Evolutionary conservation across 2,797 vertebrate species (phyloP).

Genomic region (Dendrocincla fuliginosa): DNA sequence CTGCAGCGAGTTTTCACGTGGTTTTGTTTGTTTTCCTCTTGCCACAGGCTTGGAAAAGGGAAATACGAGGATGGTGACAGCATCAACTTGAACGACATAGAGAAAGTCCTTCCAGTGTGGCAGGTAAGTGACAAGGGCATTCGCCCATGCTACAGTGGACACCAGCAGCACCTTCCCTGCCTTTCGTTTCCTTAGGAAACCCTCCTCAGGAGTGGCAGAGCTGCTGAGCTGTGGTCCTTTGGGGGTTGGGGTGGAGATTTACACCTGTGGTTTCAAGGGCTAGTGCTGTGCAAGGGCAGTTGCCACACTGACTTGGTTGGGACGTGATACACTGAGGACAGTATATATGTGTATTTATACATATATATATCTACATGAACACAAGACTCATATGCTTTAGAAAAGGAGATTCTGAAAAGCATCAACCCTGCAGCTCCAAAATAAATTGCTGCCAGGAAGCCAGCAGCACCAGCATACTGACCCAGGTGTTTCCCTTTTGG

Average conservation of each 20-base stretch:
- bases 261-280: background rate
- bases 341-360: rapidly evolving
- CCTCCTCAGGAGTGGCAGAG: background rate
- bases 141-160: rapidly evolving
- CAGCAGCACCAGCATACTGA: background rate
- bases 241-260: background rate
- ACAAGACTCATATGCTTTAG: background rate
- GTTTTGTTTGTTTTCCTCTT: constrained; percentile 35
- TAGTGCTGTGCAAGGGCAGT: background rate
- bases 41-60: constrained; percentile 87
- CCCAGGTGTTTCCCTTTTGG: background rate
- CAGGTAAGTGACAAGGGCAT: constrained; percentile 79
- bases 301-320: rapidly evolving
- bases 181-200: background rate
- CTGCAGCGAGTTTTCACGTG: background rate
- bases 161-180: background rate
- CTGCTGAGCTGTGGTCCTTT: background rate
- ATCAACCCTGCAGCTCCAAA: background rate
- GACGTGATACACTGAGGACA: background rate
- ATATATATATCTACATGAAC: rapidly evolving
- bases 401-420: background rate
- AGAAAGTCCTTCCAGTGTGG: constrained; percentile 91
- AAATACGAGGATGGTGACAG: constrained; percentile 88
- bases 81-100: constrained; percentile 94
- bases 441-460: background rate